Base-by-base conservation (phyloP, 37 sponge, comb jelly and placozoan species). In the Amphimedon queenslandica region DNA sequence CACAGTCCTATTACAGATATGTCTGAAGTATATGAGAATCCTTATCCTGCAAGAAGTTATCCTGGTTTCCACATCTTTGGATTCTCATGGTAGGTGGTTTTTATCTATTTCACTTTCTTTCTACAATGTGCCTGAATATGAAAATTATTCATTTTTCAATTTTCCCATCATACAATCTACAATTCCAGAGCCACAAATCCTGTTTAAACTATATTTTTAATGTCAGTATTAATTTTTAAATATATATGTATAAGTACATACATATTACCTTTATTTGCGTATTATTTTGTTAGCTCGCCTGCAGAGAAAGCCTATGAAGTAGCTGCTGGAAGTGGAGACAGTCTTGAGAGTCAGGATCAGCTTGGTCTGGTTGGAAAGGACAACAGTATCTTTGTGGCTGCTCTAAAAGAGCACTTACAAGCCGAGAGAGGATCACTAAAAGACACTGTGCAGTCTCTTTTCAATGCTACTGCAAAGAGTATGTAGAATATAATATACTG, bases 341-440 rank as follows among this genome's bases (percentile, higher is more conserved):
- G 23, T 2, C 53, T 37, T 18, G 57, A 76, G 66, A 20, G 53
- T 18, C 13, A 13, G 53, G 21, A 11, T 2, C 32, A 61, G n/a
- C 25, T 68, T 11, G 34, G 43, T 2, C 47, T 37, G 10, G 55
- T 69, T 16, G 70, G 73, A 5, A 67, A 74, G 43, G 63, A 85
- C 0, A 90, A 90, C 82, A 85, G 87, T 27, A 82, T 85, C 39
- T 90, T 90, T 78, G 83, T 90, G 51, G 53, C 82, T 18, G 86
- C 86, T 11, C 63, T 90, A 35, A 81, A 82, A 58, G 70, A 74
- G 28, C 72, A 73, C 34, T 74, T 90, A 3, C 67, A 90, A 28
- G 30, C 20, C 6, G 36, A 80, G 29, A 76, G 74, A 10, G 36
- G 31, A 37, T 58, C 67, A 37, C 73, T 78, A 40, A 70, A 53